Conservation (phyloP, 2,797 vertebrate genomes). For the Chrysocyon brachyurus region DNA sequence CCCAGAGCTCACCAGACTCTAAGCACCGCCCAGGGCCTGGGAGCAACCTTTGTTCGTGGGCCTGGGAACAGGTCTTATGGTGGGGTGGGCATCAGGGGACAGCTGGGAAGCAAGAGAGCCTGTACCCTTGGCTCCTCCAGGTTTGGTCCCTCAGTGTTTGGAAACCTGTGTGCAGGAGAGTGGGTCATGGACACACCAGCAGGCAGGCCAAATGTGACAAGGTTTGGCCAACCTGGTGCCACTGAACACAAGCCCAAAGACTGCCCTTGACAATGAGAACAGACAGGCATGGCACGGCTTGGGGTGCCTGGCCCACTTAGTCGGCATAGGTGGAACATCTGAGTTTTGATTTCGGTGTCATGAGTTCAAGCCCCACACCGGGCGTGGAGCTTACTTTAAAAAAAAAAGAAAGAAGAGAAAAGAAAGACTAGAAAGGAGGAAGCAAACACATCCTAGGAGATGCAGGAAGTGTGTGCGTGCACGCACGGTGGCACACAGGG, state of each 20-base stretch:
- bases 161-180: neutral
- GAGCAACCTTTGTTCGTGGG: neutral
- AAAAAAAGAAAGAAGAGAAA: neutral
- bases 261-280: neutral
- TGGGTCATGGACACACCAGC: no score
- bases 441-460: neutral
- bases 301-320: no score
- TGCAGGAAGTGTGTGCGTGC: neutral
- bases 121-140: neutral
- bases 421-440: neutral
- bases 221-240: neutral
- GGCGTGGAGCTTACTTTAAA: neutral
- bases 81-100: neutral
- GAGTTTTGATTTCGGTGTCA: neutral
- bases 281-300: neutral
- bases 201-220: accelerated
- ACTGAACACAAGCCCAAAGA: neutral
- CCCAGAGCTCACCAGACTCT: neutral
- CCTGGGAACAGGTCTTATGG: neutral
- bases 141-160: neutral
- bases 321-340: neutral
- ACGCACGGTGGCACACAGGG: no score
- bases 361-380: neutral
- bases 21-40: neutral
- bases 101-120: neutral